Evolutionary conservation across 2,797 vertebrate species (phyloP).

Genomic region (Coccyzus lansbergi): DNA sequence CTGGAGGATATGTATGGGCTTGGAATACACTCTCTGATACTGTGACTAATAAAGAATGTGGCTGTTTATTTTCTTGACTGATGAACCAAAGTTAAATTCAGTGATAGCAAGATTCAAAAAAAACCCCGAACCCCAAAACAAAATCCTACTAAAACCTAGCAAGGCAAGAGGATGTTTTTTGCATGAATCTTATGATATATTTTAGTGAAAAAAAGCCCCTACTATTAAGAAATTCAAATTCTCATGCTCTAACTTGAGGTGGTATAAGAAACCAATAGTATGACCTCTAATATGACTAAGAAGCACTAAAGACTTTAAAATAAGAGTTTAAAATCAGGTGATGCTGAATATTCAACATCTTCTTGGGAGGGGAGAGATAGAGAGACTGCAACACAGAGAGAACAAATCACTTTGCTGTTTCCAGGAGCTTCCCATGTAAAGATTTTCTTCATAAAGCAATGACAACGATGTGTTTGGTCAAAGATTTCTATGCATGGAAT

Average conservation of each 20-base stretch:
- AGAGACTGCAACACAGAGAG: background rate
- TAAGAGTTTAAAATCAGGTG: background rate
- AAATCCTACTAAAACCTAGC: conserved; percentile 15
- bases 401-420: background rate
- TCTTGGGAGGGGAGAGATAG: background rate
- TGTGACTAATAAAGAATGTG: conserved; percentile 56
- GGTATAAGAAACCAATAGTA: background rate
- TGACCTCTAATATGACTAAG: background rate
- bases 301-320: background rate
- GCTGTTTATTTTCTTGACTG: conserved; percentile 78
- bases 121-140: background rate
- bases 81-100: conserved; percentile 71
- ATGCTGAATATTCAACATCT: conserved; percentile 4
- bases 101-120: conserved; percentile 64
- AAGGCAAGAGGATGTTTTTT: conserved; percentile 45
- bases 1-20: conserved; percentile 72
- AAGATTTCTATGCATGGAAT: background rate
- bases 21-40: conserved; percentile 58
- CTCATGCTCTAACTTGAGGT: conserved; percentile 38
- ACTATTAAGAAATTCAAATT: conserved; percentile 62
- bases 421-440: background rate
- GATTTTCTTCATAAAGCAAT: background rate
- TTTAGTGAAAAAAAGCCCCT: conserved; percentile 29
- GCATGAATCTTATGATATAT: conserved; percentile 59
- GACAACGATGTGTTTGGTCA: background rate